phyloP scores from a whole-genome alignment of 2,797 vertebrate genomes.

The Sylvia borin region DNA sequence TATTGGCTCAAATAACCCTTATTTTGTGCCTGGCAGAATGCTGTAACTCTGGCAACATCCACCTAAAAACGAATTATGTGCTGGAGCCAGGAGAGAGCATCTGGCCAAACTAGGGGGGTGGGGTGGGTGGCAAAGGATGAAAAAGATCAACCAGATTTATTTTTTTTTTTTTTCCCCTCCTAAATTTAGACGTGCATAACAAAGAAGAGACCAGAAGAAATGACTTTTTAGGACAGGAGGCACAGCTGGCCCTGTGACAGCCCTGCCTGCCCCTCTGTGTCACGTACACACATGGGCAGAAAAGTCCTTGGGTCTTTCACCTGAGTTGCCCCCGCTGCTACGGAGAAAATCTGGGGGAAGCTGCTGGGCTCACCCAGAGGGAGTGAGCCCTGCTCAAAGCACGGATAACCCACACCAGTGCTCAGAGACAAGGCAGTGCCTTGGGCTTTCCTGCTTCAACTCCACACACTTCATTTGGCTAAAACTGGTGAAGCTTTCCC shows the following conservation, averaged over 20 bases:
- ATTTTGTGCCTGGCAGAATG: background rate
- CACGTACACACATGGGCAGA: background rate
- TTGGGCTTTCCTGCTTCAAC: background rate
- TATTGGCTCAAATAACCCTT: background rate
- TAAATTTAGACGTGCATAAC: background rate
- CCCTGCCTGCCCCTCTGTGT: background rate
- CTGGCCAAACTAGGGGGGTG: background rate
- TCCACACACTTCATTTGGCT: background rate
- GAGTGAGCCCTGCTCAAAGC: background rate
- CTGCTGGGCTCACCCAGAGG: background rate
- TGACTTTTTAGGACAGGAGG: background rate
- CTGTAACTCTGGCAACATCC: conserved; percentile 2
- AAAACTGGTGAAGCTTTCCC: background rate
- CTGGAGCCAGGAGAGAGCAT: background rate
- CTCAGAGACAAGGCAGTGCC: background rate
- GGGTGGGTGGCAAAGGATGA: background rate
- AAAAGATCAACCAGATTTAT: background rate
- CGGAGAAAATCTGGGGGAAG: background rate
- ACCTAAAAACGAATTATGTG: background rate
- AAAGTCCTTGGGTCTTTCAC: conserved; percentile 43
- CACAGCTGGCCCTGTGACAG: background rate
- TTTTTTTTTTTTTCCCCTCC: background rate
- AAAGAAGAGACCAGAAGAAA: background rate
- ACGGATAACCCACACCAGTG: background rate
- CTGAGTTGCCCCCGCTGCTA: conserved; percentile 9